These are phyloP conservation scores for Arge pagana DNA, from an alignment of 2,888 invertebrate genomes.

Conservation along the genomic window DNA sequence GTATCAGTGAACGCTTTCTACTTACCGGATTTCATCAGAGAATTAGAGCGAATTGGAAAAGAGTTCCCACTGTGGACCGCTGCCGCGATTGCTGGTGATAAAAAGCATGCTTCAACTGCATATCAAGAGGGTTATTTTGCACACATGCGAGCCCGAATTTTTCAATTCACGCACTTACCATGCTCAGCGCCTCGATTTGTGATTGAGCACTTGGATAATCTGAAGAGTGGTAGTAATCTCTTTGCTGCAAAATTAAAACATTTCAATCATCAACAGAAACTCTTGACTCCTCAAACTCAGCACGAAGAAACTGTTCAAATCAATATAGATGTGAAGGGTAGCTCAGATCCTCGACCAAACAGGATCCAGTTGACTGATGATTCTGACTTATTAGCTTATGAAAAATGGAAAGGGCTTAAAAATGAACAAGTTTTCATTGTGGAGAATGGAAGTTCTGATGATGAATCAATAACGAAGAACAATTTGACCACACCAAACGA, in stretches of 20 bases:
- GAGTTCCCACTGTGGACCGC: conserved; percentile 20
- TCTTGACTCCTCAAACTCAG: neutral
- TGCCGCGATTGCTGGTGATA: conserved; percentile 8
- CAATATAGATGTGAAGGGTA: neutral
- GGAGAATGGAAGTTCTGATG: conserved; percentile 5
- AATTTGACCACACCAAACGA: neutral
- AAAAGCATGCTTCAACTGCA: conserved; percentile 17
- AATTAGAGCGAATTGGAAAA: conserved; percentile 17
- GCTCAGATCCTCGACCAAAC: neutral
- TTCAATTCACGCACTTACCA: conserved; percentile 6
- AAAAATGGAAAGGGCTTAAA: conserved; percentile 20
- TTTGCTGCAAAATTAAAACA: conserved; percentile 18
- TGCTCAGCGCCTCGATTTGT: conserved; percentile 17
- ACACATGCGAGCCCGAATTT: conserved; percentile 11
- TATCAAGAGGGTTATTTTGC: conserved; percentile 10
- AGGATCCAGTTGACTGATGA: conserved; percentile 9
- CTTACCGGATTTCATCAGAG: conserved; percentile 12
- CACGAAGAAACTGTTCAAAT: neutral
- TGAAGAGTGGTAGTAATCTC: conserved; percentile 18
- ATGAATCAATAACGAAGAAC: neutral
- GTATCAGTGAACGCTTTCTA: conserved; percentile 15
- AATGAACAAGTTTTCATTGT: conserved; percentile 18
- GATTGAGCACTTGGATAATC: conserved; percentile 11
- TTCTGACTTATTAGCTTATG: conserved; percentile 20
- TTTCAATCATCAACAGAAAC: conserved; percentile 8